A percentile compares a stretch with the other conserved stretches of the same genome.
Evolutionary conservation across 2,113 vertebrate species (phyloP).

Genomic region (Nanorana parkeri): DNA sequence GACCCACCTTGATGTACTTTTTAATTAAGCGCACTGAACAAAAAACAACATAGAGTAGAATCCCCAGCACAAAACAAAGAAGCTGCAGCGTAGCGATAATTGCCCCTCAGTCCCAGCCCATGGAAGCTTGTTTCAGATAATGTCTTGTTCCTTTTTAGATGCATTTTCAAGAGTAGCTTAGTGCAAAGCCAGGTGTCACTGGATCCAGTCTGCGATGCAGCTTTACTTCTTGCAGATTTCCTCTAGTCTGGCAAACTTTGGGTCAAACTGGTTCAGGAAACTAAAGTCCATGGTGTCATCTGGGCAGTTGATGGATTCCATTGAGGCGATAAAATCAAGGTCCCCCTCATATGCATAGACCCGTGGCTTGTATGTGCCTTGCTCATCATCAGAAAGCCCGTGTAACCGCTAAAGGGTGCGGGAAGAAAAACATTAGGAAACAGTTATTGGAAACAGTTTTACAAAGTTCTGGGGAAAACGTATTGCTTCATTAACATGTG

Average conservation of each 20-base stretch:
- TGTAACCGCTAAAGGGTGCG: constrained; percentile 66
- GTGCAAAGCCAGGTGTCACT: neutral
- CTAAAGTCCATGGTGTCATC: constrained; percentile 57
- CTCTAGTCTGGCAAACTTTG: constrained; percentile 67
- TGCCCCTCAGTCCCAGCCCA: neutral
- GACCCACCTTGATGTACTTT: too few relatives aligned
- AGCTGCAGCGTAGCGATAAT: constrained; percentile 15
- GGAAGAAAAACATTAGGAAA: constrained; percentile 7
- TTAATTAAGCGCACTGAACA: too few relatives aligned
- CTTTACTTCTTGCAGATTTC: constrained; percentile 59
- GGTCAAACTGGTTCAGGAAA: constrained; percentile 70
- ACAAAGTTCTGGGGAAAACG: too few relatives aligned
- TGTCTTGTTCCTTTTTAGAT: neutral
- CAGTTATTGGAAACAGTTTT: neutral
- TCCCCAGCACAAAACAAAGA: constrained; percentile 11
- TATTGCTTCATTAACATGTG: too few relatives aligned
- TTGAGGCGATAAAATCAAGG: constrained; percentile 57
- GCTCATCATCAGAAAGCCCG: neutral
- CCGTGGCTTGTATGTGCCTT: constrained; percentile 53
- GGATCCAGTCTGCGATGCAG: neutral
- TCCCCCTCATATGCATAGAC: constrained; percentile 72
- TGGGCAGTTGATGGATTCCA: constrained; percentile 63
- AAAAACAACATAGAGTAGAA: neutral
- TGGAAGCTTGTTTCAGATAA: constrained; percentile 3
- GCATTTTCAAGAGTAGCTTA: neutral